Evolutionary conservation across 2,888 invertebrate species (phyloP), one percentile per base, ranked within the genome.

Genomic region (Drosophila anomelani): DNA sequence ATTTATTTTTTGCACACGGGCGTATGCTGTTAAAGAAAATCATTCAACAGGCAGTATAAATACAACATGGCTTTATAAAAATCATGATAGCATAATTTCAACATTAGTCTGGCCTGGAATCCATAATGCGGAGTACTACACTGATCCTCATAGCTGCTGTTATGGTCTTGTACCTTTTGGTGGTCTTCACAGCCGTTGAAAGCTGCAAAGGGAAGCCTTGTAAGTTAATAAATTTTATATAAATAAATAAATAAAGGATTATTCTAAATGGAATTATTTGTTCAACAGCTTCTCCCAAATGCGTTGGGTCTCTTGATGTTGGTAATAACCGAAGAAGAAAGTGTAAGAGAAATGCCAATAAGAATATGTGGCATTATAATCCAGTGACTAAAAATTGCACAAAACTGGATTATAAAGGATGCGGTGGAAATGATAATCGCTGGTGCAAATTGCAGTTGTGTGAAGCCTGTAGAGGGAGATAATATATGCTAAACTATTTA

Each of bases 121-220:
- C 26, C 3, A 49, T 13, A 41, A 64, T 64, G 64, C 67, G 64
- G 26, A 66, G 12, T 26, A 7, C 49, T 17, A 64, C 64, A 13
- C 10, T 39, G 36, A 41, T 64, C 41, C 10, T 74, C 9, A 29
- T 74, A 9, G 13, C 59, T 20, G 55, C 44, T 15, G 23, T 64
- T 3, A 10, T 43, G 47, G 55, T 32, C 12, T 7, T 67, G 20
- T 64, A 34, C 13, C 17, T 64, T 9, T 15, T 15, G 3, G n/a
- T 41, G 17, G 39, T 13, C 8, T 15, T 57, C 1, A 32, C 23
- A 4, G 2, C n/a, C 13, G 23, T 39, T 15, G 46, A 63, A 32
- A 63, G 34, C 10, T 66, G 49, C 26, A 34, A 36, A 26, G 61
- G 38, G 4, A 54, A 54, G 12, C 23, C 38, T 8, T 7, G 54